These are phyloP conservation scores for Drosophila micromelanica DNA, from an alignment of 1,140 invertebrate genomes.

Conservation along the genomic window DNA sequence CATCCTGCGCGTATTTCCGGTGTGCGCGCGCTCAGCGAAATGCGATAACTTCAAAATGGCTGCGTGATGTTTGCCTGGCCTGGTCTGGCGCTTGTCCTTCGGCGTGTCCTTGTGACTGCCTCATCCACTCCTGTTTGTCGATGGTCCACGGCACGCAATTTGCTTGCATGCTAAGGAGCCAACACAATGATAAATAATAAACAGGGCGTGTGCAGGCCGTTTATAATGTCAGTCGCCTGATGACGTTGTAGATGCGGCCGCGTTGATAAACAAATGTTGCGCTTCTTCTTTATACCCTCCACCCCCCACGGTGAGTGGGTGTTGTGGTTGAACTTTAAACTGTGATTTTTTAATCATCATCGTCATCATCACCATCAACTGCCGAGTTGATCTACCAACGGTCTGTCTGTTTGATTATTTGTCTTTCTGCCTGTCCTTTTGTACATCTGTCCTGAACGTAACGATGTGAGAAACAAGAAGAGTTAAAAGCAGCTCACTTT, in stretches of 20 bases:
- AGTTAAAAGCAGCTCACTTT: no score
- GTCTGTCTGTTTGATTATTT: no score
- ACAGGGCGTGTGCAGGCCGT: conserved; percentile 83
- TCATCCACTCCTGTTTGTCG: not conserved
- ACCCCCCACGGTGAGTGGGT: no score
- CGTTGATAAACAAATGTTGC: conserved; percentile 1
- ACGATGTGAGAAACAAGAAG: no score
- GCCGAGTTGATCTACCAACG: no score
- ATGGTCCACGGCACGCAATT: conserved; percentile 49
- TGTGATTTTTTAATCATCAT: no score
- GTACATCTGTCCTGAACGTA: no score
- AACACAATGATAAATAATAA: conserved; percentile 77
- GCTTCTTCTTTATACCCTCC: no score
- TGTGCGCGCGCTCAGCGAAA: conserved; percentile 68
- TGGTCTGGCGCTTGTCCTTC: conserved; percentile 35
- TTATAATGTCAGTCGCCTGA: conserved; percentile 76
- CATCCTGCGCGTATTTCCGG: conserved; percentile 79
- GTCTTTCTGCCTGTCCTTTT: no score
- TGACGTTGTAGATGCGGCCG: conserved; percentile 50
- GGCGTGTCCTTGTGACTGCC: conserved; percentile 6
- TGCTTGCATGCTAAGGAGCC: conserved; percentile 48
- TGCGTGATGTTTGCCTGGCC: conserved; percentile 25
- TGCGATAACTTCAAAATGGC: conserved; percentile 78
- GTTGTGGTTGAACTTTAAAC: no score
- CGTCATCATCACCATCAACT: no score